phyloP scores from a whole-genome alignment of 2,888 invertebrate species.

The Dicranocentrus wangi region DNA sequence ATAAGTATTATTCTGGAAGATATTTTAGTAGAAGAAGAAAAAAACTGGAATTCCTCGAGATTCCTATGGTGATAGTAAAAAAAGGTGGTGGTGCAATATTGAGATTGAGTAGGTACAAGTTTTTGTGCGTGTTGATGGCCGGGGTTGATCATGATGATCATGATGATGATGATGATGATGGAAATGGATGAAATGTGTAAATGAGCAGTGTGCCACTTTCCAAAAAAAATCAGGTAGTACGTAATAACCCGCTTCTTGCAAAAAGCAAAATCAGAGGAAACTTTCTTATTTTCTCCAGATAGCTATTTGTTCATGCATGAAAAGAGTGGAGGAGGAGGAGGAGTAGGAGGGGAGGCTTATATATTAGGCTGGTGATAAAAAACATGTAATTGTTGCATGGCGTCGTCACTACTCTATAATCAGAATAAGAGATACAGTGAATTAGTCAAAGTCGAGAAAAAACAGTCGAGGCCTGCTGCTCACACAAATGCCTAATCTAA shows the following conservation, averaged over 20 bases:
- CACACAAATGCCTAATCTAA: constrained; percentile 43
- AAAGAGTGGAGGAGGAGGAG: neutral
- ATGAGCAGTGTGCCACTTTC: constrained; percentile 23
- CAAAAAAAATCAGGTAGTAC: too few species aligned
- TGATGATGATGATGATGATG: neutral
- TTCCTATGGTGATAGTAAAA: too few species aligned
- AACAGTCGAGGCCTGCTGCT: constrained; percentile 6
- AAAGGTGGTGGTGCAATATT: too few species aligned
- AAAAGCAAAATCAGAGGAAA: constrained; percentile 1
- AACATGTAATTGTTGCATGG: constrained; percentile 38
- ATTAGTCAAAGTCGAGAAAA: constrained; percentile 36
- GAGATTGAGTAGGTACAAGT: neutral
- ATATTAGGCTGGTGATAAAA: neutral
- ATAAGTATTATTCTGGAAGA: too few species aligned
- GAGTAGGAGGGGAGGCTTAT: neutral
- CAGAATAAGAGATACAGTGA: constrained; percentile 31
- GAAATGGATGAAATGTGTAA: constrained; percentile 35
- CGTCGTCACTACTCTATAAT: constrained; percentile 27
- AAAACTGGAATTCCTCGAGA: too few species aligned
- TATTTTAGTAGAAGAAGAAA: too few species aligned
- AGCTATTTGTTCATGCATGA: too few species aligned
- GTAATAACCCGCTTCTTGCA: too few species aligned
- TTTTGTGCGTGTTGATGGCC: too few species aligned
- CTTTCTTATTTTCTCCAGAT: too few species aligned
- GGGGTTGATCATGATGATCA: too few species aligned